Evolutionary conservation across 2,888 invertebrate species (phyloP), one percentile per base, ranked within the genome.

Genomic region (Nephrotoma flavescens): DNA sequence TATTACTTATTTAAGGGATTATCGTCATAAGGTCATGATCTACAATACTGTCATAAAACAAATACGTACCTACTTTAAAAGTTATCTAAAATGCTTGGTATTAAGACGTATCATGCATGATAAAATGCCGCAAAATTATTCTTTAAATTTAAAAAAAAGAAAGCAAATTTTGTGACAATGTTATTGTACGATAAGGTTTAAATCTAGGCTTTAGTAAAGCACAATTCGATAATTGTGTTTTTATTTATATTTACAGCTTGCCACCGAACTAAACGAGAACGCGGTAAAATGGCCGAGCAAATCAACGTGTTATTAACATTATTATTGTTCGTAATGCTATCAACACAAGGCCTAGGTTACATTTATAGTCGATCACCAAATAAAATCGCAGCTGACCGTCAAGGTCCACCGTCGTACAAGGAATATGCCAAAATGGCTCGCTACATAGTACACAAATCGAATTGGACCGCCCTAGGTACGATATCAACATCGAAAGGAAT

Each of bases 341-440:
- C 15, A 15, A 15, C 15, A 15, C 7, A 71, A 31, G 31, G 9
- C 1, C 71, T 31, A 71, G 71, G 71, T 31, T 71, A 71, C 11
- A 11, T 71, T 11, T 71, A 31, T 31, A 71, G 31, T 31, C 71
- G 71, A 31, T 71, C 31, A 19, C 2, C 19, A 31, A 71, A 71
- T 9, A 9, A 71, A n/a, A 11, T 71, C n/a, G 15, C 0, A 52
- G 15, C 15, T 15, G 4, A 52, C 3, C 71, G 71, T 6, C 71
- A 31, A 31, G 71, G 11, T 3, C 86, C 86, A 42, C 86, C 87
- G 84, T 71, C 87, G n/a, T 88, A 89, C 31, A 87, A 88, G 3
- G 89, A 92, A 87, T 91, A 92, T 88, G 91, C 91, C 2, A 89
- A 89, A 88, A 89, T 91, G 41, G 91, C 91, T 0, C 89, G 92